Evolutionary conservation across 2,888 invertebrate genomes (phyloP), one percentile per base, ranked within the genome.

Genomic region (Cataglyphis altisquamis): DNA sequence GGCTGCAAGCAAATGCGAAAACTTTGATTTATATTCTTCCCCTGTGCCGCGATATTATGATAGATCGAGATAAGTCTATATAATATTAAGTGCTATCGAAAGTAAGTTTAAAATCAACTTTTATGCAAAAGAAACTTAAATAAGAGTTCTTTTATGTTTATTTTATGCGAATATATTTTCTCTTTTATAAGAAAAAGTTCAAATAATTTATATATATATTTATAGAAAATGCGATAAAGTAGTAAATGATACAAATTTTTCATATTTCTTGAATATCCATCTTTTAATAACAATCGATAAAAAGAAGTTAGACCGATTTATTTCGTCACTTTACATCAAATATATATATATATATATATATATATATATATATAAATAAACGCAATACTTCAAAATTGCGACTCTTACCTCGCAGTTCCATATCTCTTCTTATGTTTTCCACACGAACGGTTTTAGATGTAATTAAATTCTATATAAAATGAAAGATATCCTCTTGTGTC

Each of bases 21-120:
- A 87, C 83, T 87, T 87, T 85, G 85, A 77, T 83, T 87, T 82
- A 83, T 83, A 60, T 36, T 29, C 63, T 29, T 36, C 57, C 39
- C 39, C 74, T 78, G 25, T 64, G 75, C 83, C 55, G 70, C 66
- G 48, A 64, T 87, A 84, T 87, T 74, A 75, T 75, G 62, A 64
- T 82, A 82, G 77, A 73, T 83, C 81, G 41, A 66, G 78, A 84
- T 82, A 80, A 73, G 83, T 68, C 45, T 6, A 66, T 82, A 67
- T 70, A 80, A 80, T 80, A 80, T 80, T 60, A 80, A 80, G 36
- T 60, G 45, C 68, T 60, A 68, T 70, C 45, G 70, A 48, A 62
- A 80, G 68, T 78, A 67, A 29, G 57, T 41, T 39, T 10, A 36
- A 32, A 45, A 67, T 77, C 55, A 29, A n/a, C 29, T n/a, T 15